Conservation (phyloP, 2,113 vertebrate species). For the Oryzias javanicus region DNA sequence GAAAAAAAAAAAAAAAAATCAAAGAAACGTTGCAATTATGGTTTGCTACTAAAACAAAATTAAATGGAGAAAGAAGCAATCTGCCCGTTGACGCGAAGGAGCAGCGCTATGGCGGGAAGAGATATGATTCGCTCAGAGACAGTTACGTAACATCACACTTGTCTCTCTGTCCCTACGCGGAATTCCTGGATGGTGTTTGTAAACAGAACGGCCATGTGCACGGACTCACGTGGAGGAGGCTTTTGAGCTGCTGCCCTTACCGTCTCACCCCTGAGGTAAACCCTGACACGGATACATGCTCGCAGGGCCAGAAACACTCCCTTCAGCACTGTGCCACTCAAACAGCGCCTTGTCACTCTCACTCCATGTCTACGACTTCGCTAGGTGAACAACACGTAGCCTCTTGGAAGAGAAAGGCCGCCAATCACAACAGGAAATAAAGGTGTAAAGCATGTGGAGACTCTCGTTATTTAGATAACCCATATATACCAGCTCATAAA, state of each 20-base stretch:
- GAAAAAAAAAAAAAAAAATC: neutral
- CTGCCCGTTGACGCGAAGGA: conserved; percentile 36
- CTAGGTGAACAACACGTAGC: neutral
- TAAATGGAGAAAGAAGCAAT: conserved; percentile 22
- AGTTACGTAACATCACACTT: conserved; percentile 72
- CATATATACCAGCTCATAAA: conserved; percentile 9
- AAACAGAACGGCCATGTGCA: conserved; percentile 83
- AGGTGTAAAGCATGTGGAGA: neutral
- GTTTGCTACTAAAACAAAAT: neutral
- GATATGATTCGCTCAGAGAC: conserved; percentile 57
- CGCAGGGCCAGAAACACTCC: conserved; percentile 44
- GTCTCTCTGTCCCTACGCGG: conserved; percentile 41
- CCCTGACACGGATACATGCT: conserved; percentile 55
- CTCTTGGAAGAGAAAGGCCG: conserved; percentile 5
- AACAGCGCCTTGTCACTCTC: conserved; percentile 40
- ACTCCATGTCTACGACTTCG: conserved; percentile 42
- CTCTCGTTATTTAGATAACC: conserved; percentile 4
- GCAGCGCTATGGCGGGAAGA: conserved; percentile 21
- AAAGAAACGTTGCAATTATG: neutral
- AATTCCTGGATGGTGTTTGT: conserved; percentile 83
- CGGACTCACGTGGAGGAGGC: conserved; percentile 65
- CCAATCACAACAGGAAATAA: conserved; percentile 9
- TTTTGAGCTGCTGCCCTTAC: conserved; percentile 65
- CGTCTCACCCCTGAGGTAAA: conserved; percentile 69
- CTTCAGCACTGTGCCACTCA: conserved; percentile 36